Evolutionary conservation across 2,113 vertebrate species (phyloP), one percentile per base, ranked within the genome.

Genomic region (Petrocephalus microphthalmus): DNA sequence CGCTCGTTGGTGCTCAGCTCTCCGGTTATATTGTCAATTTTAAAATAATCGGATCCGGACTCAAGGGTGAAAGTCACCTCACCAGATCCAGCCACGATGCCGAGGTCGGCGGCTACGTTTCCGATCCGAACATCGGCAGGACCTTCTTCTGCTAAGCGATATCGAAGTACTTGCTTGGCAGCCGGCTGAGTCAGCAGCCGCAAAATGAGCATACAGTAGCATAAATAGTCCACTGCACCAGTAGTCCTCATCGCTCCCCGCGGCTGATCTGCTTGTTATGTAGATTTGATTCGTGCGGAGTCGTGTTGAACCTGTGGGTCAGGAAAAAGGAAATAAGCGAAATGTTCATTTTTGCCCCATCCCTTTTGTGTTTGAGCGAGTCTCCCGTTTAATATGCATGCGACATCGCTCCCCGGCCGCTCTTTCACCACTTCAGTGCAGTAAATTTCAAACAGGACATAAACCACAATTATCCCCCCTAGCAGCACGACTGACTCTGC

Each of bases 11-110:
- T 99, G 95, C 97, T 98, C 92, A 99, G 96, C 94, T 99, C 98
- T 87, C 98, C 98, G 78, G 98, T 99, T 78, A 99, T 97, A 95
- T 99, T 99, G 95, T 99, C 98, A 93, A 99, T 99, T 94, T 99
- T 99, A 90, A 99, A 97, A 93, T 97, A 99, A 91, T 99, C 98
- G 0, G 98, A 98, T 89, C 98, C 98, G 0, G 98, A 99, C 91
- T 99, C 98, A 11, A 99, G 95, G 92, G 98, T 99, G 95, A 99
- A 99, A 91, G 98, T 99, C 94, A 98, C 98, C 94, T 98, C 98
- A 0, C 97, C 97, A 42, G 97, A 97, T 90, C 97, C 97, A 22
- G 97, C 96, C 54, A 97, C 97, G 87, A 99, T 99, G 87, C 97
- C 97, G 93, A 99, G 93, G 94, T 99, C 98, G 47, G 94, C 95